phyloP scores from a whole-genome alignment of 1,140 invertebrate species.

The Myzus persicae region DNA sequence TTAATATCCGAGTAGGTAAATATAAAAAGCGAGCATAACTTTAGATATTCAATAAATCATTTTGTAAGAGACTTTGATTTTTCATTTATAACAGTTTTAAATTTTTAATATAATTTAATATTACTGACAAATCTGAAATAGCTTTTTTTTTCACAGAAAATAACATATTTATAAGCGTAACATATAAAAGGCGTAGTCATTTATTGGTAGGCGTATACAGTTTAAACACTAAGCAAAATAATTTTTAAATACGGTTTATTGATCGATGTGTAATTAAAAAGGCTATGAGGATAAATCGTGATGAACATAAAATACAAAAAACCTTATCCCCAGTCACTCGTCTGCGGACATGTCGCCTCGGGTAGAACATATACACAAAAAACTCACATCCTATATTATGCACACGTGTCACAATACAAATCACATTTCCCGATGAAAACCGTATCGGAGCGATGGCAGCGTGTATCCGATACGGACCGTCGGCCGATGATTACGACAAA shows the following conservation, averaged over 20 bases:
- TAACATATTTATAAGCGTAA: background rate
- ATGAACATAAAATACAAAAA: background rate
- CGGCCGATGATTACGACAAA: background rate
- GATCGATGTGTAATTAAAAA: background rate
- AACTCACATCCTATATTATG: background rate
- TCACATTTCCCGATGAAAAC: background rate
- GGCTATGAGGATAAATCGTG: background rate
- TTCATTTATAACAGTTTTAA: background rate
- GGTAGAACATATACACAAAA: background rate
- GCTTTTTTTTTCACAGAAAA: background rate
- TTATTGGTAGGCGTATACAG: background rate
- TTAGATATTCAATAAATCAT: background rate
- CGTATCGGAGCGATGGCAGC: background rate
- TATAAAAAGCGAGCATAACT: background rate
- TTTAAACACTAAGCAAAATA: background rate
- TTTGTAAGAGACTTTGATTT: background rate
- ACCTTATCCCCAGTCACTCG: background rate
- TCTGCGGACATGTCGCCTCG: background rate
- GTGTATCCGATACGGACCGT: background rate
- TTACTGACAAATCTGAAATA: background rate
- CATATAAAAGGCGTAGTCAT: background rate
- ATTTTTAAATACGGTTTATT: background rate
- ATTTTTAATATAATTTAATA: background rate
- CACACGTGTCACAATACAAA: background rate
- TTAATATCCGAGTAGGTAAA: background rate